These are phyloP conservation scores for Tympanoctomys barrerae DNA, from an alignment of 2,797 vertebrate genomes.

Conservation along the genomic window DNA sequence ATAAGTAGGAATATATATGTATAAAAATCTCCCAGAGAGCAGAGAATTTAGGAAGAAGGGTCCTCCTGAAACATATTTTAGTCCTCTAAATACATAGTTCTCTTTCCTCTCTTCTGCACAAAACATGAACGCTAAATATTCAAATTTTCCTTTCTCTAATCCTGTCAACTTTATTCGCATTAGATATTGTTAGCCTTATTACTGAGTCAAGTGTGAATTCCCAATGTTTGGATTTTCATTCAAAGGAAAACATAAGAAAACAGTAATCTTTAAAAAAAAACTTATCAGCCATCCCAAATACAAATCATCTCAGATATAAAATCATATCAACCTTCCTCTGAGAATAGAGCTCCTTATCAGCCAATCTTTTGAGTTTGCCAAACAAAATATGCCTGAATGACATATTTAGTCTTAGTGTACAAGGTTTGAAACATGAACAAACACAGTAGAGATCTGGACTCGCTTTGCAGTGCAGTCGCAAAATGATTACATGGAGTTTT, in stretches of 20 bases:
- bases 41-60: not conserved
- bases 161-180: not conserved
- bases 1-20: not conserved
- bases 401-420: not conserved
- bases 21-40: not conserved
- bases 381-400: not conserved
- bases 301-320: constrained; percentile 22
- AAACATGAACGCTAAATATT: not conserved
- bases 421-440: constrained; percentile 33
- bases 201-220: constrained; percentile 12
- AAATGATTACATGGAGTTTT: not conserved
- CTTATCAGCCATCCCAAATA: not conserved
- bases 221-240: constrained; percentile 6
- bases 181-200: not conserved
- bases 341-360: not conserved
- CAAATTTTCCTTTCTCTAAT: constrained; percentile 26
- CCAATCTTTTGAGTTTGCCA: not conserved
- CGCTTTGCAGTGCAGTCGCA: not conserved
- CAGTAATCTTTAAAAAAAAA: not conserved
- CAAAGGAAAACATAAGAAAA: not conserved
- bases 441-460: not conserved
- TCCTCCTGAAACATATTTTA: not conserved
- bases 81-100: not conserved
- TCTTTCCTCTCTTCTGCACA: not conserved
- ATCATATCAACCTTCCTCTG: constrained; percentile 2